These are phyloP conservation scores for Apodemia duryi DNA, from an alignment of 2,888 invertebrate species.

Conservation along the genomic window DNA sequence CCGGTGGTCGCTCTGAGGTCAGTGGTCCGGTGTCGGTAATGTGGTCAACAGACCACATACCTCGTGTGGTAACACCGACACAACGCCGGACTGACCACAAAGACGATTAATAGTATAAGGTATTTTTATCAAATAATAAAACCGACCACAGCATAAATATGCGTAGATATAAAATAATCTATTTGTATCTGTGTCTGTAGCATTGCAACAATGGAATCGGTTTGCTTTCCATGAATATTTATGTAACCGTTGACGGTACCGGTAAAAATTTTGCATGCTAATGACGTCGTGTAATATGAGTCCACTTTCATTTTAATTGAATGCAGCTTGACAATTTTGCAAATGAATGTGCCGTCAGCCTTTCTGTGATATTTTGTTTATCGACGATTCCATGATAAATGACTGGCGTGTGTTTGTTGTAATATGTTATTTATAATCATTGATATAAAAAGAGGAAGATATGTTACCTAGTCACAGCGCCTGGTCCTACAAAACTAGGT, in stretches of 20 bases:
- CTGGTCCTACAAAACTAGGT: no score
- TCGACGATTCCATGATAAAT: conserved; percentile 1
- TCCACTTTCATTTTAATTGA: conserved; percentile 41
- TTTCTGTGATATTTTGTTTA: conserved; percentile 11
- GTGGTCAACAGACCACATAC: no score
- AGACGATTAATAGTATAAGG: no score
- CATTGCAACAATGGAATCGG: conserved; percentile 35
- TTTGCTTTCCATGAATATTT: conserved; percentile 48
- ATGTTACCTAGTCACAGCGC: no score
- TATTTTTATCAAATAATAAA: background rate
- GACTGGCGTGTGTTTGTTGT: background rate
- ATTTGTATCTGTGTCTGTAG: conserved; percentile 17
- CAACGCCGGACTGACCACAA: no score
- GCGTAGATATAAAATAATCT: background rate
- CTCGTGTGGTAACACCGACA: no score
- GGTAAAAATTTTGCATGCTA: conserved; percentile 48
- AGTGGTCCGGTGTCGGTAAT: no score
- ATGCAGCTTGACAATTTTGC: conserved; percentile 30
- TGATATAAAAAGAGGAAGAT: no score
- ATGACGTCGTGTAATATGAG: conserved; percentile 38
- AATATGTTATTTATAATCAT: background rate
- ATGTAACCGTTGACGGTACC: conserved; percentile 40
- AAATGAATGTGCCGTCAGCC: conserved; percentile 16
- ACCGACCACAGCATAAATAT: background rate
- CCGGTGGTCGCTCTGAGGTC: no score